phyloP scores from a whole-genome alignment of 2,888 invertebrate species.

The Volucella inanis region DNA sequence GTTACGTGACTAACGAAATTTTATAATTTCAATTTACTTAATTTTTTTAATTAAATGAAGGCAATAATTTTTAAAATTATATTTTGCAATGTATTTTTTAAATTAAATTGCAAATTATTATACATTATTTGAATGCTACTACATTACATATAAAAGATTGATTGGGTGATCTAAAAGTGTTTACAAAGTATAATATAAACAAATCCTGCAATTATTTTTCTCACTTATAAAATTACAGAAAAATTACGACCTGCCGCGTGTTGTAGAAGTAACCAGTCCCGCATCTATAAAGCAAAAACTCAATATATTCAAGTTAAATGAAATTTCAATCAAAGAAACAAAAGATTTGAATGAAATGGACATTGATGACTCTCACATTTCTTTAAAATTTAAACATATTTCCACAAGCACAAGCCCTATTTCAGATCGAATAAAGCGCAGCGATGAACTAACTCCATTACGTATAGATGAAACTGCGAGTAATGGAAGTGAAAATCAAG shows the following conservation, averaged over 20 bases:
- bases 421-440: conserved; percentile 52
- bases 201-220: neutral
- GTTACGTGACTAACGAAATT: too few species aligned
- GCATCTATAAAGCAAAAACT: conserved; percentile 41
- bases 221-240: conserved; percentile 39
- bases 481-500: conserved; percentile 29
- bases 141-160: too few species aligned
- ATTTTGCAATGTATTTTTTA: too few species aligned
- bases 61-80: too few species aligned
- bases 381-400: conserved; percentile 31
- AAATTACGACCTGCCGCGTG: conserved; percentile 63
- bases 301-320: conserved; percentile 22
- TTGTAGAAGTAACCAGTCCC: conserved; percentile 71
- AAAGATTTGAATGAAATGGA: conserved; percentile 18
- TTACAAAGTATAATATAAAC: too few species aligned
- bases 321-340: conserved; percentile 52
- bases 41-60: too few species aligned
- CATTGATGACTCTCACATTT: neutral
- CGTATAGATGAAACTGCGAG: conserved; percentile 45
- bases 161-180: too few species aligned
- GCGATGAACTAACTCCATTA: conserved; percentile 62
- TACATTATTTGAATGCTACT: too few species aligned
- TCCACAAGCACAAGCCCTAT: conserved; percentile 59
- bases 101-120: too few species aligned
- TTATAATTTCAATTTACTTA: too few species aligned